Evolutionary conservation across 2,888 invertebrate species (phyloP).

Genomic region (Seira sanloemensis): DNA sequence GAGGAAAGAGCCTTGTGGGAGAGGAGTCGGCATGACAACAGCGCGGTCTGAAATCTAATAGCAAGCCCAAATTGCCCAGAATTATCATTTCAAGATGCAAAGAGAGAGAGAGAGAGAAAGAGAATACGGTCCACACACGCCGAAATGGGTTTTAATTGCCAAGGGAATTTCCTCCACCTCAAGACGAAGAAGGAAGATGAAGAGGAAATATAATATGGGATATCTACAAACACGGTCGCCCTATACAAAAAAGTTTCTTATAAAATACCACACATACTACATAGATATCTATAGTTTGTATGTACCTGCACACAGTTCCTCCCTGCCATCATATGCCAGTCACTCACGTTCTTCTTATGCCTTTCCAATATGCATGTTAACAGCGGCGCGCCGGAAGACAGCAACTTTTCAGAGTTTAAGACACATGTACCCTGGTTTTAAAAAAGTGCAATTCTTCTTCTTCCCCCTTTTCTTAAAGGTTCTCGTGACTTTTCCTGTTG

Average conservation of each 20-base stretch:
- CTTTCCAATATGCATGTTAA: slow-evolving; percentile 22
- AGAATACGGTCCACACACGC: slow-evolving; percentile 57
- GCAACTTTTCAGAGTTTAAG: slow-evolving; percentile 29
- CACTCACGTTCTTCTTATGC: slow-evolving; percentile 11
- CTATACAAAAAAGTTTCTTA: slow-evolving; percentile 7
- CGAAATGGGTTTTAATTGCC: slow-evolving; percentile 73
- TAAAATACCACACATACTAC: neutral
- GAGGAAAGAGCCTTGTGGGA: slow-evolving; percentile 75
- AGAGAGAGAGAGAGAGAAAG: slow-evolving; percentile 73
- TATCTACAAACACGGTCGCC: no score
- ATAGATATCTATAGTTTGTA: neutral
- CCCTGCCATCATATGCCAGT: slow-evolving; percentile 24
- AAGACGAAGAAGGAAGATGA: slow-evolving; percentile 48
- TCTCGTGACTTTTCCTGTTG: slow-evolving; percentile 39
- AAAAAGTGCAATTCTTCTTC: slow-evolving; percentile 4
- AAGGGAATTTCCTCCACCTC: slow-evolving; percentile 72
- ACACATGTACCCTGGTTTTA: slow-evolving; percentile 15
- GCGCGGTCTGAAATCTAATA: slow-evolving; percentile 75
- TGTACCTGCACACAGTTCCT: neutral
- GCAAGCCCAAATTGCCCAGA: slow-evolving; percentile 74
- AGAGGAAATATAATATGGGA: slow-evolving; percentile 16
- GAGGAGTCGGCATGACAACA: slow-evolving; percentile 74
- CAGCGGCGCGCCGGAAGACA: slow-evolving; percentile 23
- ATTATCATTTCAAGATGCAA: slow-evolving; percentile 75
- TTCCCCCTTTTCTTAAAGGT: neutral